Base-by-base conservation (phyloP, 1,140 invertebrate species). In the Oppia nitens region DNA sequence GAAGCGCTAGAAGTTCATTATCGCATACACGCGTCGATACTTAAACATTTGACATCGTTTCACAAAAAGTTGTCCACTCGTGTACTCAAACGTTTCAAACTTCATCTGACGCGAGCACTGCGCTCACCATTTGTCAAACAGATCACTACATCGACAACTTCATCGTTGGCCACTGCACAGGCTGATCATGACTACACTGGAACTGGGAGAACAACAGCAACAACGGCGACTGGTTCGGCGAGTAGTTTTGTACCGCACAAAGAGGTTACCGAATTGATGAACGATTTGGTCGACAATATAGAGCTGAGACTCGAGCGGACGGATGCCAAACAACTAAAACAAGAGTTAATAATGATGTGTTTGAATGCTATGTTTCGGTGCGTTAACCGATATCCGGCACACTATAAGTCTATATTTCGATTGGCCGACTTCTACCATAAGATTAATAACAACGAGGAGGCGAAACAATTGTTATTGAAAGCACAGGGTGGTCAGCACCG, bases 351-450 rank as follows among this genome's bases (percentile, higher is more conserved):
- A 66, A 62, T 68, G 17, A 68, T 73, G 20, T 91, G 87, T 70
- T 66, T 90, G 24, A 75, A 77, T 65, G 87, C 85, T 20, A 70
- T 95, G 50, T 83, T 88, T 73, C 78, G 87, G 62, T 94, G 89
- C 69, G 76, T 88, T 3, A 77, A 79, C 51, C 74, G 90, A 47
- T 91, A 91, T 72, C 81, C 86, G 0, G 84, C 87, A 64, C 89
- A 96, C 73, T 94, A 93, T 70, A 95, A 95, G 73, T 85, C 88
- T 0, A 75, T 90, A 26, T 94, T 92, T 70, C 77, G 89, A 61
- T 70, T 95, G 27, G 83, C 86, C 1, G 79, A 91, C 70, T 83
- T 86, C 65, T 90, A 83, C 70, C 85, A 83, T 67, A 77, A 83
- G 59, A 85, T 83, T 24, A 77, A 81, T 14, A 63, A 65, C 40